phyloP scores from a whole-genome alignment of 2,113 vertebrate genomes.

The Gavia stellata region DNA sequence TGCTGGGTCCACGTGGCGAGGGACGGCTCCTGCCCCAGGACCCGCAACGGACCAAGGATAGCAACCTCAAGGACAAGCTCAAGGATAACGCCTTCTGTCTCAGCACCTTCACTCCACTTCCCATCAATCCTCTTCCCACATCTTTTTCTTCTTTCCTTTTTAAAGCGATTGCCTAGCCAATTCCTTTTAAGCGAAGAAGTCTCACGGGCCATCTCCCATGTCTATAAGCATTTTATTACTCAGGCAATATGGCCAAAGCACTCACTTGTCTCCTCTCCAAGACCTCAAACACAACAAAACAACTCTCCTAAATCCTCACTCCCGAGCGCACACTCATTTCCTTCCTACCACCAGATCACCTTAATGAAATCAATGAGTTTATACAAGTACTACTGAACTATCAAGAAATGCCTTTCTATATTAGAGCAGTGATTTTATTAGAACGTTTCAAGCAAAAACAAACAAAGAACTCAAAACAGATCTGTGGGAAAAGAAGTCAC shows the following conservation, averaged over 20 bases:
- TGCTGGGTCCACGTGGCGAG: background rate
- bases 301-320: background rate
- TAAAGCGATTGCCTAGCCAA: background rate
- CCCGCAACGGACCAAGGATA: background rate
- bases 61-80: background rate
- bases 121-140: background rate
- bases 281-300: background rate
- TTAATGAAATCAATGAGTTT: background rate
- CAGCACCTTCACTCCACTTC: background rate
- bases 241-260: background rate
- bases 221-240: background rate
- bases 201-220: background rate
- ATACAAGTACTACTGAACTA: background rate
- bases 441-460: background rate
- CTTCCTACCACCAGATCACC: background rate
- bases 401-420: background rate
- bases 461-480: background rate
- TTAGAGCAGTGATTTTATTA: background rate
- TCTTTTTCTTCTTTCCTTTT: background rate
- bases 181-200: background rate
- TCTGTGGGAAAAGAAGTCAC: background rate
- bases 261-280: background rate
- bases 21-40: background rate
- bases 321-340: background rate
- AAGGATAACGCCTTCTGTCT: background rate